Evolutionary conservation across 2,113 vertebrate species (phyloP).

Genomic region (Sceloporus undulatus): DNA sequence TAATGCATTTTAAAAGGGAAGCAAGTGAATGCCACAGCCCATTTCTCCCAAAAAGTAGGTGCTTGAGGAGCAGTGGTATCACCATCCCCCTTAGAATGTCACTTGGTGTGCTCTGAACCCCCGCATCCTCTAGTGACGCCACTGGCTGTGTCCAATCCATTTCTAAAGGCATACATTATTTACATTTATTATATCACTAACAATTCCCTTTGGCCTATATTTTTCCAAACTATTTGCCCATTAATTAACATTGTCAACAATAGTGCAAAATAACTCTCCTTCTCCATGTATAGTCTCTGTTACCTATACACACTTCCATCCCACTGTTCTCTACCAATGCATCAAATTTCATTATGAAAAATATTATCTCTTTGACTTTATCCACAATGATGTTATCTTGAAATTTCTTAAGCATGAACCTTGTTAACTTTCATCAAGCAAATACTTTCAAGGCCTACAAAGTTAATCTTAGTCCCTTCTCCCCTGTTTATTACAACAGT

Average conservation of each 20-base stretch:
- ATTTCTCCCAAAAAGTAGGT: no score
- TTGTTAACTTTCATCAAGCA: constrained; percentile 19
- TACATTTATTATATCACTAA: neutral
- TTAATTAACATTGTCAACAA: neutral
- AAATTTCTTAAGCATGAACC: constrained; percentile 10
- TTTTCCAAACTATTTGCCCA: neutral
- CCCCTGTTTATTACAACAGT: neutral
- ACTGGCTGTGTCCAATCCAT: neutral
- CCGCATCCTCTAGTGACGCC: no score
- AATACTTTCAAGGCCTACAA: neutral
- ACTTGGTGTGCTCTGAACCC: no score
- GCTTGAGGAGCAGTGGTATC: no score
- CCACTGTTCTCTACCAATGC: neutral
- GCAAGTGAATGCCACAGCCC: no score
- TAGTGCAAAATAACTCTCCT: neutral
- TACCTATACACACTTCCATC: neutral
- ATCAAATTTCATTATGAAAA: neutral
- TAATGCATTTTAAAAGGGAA: no score
- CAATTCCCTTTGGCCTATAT: neutral
- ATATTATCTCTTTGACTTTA: constrained; percentile 4
- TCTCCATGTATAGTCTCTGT: neutral
- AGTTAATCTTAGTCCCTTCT: neutral
- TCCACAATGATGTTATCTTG: neutral
- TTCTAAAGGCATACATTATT: constrained; percentile 4
- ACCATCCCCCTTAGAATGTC: no score